A percentile compares a stretch with the other conserved stretches of the same genome.
Conservation (phyloP, 2,113 vertebrate species). For the Solea solea region DNA sequence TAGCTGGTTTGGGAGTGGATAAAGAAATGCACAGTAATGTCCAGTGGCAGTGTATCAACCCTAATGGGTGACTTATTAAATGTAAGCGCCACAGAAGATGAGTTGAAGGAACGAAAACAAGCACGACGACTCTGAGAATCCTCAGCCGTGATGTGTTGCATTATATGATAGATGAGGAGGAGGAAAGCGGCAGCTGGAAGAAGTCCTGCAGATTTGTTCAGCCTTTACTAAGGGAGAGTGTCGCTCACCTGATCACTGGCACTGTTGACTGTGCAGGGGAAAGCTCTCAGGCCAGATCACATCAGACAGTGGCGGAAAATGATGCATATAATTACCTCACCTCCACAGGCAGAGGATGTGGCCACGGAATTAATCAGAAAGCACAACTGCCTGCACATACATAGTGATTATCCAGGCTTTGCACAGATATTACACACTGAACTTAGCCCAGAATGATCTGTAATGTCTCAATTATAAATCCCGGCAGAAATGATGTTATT, state of each 20-base stretch:
- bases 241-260: conserved; percentile 28
- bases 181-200: conserved; percentile 7
- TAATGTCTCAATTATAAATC: conserved; percentile 19
- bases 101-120: not conserved
- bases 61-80: not conserved
- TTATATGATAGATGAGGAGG: conserved; percentile 34
- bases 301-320: conserved; percentile 21
- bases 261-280: conserved; percentile 33
- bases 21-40: not conserved
- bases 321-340: conserved; percentile 47
- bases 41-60: not conserved
- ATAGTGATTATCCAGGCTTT: conserved; percentile 26
- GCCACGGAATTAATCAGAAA: conserved; percentile 44
- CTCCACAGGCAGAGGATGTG: conserved; percentile 31
- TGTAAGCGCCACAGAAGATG: not conserved
- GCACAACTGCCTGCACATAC: conserved; percentile 14
- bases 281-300: conserved; percentile 23
- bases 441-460: conserved; percentile 24
- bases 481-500: conserved; percentile 7
- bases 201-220: conserved; percentile 44
- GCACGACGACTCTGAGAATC: conserved; percentile 1
- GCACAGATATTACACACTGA: conserved; percentile 12
- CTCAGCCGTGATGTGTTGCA: not conserved
- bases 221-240: conserved; percentile 30
- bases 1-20: not conserved